These are phyloP conservation scores for Falco columbarius DNA, from an alignment of 2,797 vertebrate genomes.

Conservation along the genomic window DNA sequence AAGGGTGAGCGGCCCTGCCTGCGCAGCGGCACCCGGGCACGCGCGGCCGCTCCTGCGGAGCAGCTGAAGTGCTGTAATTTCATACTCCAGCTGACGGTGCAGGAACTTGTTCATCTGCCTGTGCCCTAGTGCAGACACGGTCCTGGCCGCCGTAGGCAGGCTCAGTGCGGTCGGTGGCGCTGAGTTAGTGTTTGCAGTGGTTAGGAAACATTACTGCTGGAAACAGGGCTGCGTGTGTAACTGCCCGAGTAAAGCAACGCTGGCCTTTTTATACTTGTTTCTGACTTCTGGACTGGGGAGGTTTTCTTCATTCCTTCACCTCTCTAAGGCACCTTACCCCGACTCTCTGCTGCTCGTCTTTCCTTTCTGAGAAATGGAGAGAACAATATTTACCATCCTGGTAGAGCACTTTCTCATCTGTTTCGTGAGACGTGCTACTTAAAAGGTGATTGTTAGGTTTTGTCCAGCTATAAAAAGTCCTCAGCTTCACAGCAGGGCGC, in stretches of 20 bases:
- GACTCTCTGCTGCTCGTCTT: background rate
- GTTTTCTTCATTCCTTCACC: background rate
- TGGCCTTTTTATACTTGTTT: background rate
- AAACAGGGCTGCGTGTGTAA: background rate
- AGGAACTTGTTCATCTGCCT: background rate
- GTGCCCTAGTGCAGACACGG: accelerated
- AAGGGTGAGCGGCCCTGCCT: background rate
- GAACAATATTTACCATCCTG: slow-evolving; percentile 12
- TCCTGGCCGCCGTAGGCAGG: background rate
- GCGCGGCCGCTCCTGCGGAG: background rate
- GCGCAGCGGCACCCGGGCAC: accelerated
- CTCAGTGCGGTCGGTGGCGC: accelerated
- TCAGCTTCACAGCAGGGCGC: background rate
- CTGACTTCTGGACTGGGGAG: background rate
- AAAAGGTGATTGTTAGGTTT: slow-evolving; percentile 16
- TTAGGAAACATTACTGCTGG: background rate
- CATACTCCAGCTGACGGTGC: slow-evolving; percentile 44
- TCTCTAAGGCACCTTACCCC: background rate
- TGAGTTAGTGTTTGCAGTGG: background rate
- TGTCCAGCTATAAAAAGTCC: background rate
- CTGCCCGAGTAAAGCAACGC: background rate
- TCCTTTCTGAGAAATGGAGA: background rate
- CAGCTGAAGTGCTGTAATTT: slow-evolving; percentile 64
- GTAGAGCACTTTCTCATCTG: background rate
- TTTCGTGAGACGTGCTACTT: background rate